A percentile compares a stretch with the other conserved stretches of the same genome.
Evolutionary conservation across 2,888 invertebrate genomes (phyloP).

Genomic region (Torymus texanus): DNA sequence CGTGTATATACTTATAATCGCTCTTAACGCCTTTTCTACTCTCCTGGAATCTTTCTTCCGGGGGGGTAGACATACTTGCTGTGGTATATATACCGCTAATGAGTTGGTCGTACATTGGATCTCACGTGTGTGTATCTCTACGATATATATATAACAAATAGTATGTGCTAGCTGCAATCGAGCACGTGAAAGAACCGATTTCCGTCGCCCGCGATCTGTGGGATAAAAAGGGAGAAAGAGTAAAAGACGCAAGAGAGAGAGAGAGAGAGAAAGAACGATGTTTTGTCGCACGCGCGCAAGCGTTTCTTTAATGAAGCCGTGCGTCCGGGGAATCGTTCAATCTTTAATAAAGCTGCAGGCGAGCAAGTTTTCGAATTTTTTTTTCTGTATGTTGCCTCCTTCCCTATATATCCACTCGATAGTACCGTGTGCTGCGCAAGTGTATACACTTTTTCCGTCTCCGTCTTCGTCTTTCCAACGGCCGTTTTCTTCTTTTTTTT

Average conservation of each 20-base stretch:
- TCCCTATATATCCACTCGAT: background rate
- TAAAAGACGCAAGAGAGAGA: background rate
- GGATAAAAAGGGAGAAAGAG: background rate
- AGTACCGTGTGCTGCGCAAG: no score
- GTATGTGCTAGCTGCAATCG: background rate
- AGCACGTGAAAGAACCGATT: background rate
- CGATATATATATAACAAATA: conserved; percentile 59
- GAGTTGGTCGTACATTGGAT: conserved; percentile 66
- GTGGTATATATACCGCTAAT: conserved; percentile 54
- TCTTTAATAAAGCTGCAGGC: conserved; percentile 46
- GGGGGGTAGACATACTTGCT: conserved; percentile 23
- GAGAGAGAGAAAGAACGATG: conserved; percentile 21
- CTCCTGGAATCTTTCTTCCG: conserved; percentile 56
- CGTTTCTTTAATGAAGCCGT: conserved; percentile 41
- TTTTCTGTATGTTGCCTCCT: background rate
- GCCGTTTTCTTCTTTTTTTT: background rate
- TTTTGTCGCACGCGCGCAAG: conserved; percentile 28
- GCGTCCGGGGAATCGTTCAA: conserved; percentile 45
- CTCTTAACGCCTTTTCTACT: no score
- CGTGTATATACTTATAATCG: no score
- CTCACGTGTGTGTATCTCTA: conserved; percentile 18
- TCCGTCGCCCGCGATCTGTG: background rate
- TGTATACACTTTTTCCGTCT: background rate
- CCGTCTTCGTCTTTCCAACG: background rate
- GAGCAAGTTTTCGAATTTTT: conserved; percentile 36